phyloP scores from a whole-genome alignment of 2,797 vertebrate genomes.

The Poeciliopsis presidionis region DNA sequence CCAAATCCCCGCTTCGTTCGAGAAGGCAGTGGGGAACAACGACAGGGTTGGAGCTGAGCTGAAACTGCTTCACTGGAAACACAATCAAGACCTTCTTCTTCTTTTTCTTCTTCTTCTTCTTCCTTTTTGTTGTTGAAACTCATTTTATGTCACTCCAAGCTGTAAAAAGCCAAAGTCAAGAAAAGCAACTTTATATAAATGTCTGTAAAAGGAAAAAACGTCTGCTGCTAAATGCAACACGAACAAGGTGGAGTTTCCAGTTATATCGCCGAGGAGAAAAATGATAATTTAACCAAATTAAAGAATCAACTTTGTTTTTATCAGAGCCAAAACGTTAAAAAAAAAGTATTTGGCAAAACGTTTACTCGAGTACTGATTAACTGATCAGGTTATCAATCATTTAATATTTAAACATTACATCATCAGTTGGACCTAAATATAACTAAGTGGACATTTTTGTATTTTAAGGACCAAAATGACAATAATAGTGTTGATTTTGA shows the following conservation, averaged over 20 bases:
- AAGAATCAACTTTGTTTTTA: background rate
- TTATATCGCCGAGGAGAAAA: background rate
- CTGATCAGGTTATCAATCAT: too few species aligned
- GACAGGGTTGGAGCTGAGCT: background rate
- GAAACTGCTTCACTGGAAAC: conserved; percentile 11
- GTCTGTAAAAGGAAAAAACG: too few species aligned
- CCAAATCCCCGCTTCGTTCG: conserved; percentile 44
- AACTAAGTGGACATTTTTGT: too few species aligned
- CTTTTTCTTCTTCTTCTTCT: background rate
- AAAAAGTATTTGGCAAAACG: too few species aligned
- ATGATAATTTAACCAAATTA: conserved; percentile 34
- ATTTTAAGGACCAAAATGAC: too few species aligned
- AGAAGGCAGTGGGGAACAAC: conserved; percentile 21
- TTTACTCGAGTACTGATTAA: too few species aligned
- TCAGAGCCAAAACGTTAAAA: too few species aligned
- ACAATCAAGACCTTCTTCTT: background rate
- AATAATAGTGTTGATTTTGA: too few species aligned
- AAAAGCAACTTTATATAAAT: conserved; percentile 14
- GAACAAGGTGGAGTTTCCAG: background rate
- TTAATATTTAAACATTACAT: too few species aligned
- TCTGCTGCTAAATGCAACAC: background rate
- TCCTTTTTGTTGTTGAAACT: background rate
- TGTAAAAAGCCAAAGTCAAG: background rate
- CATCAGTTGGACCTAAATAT: too few species aligned
- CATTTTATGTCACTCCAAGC: background rate